Evolutionary conservation across 2,113 vertebrate species (phyloP).

Genomic region (Miniopterus natalensis): DNA sequence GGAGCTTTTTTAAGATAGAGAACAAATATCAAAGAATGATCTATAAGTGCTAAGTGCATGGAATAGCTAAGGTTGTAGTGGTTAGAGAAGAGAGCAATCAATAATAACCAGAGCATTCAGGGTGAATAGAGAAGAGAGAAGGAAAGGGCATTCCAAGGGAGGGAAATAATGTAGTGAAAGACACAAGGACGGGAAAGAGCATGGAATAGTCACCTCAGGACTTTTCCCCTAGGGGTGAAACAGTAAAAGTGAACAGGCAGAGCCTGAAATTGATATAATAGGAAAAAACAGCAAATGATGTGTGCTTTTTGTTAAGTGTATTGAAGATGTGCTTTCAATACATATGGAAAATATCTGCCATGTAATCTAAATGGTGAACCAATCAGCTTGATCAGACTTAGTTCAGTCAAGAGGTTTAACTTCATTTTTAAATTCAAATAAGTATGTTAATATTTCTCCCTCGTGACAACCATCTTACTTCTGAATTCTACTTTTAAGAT

Average conservation of each 20-base stretch:
- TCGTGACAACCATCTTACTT: neutral
- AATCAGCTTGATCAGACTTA: neutral
- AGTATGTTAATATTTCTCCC: neutral
- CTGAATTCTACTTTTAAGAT: neutral
- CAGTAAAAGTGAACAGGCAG: neutral
- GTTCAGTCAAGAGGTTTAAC: neutral
- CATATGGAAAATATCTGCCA: neutral
- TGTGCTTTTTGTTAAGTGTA: neutral
- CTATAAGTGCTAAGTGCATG: neutral
- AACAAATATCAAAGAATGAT: neutral
- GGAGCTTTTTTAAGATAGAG: neutral
- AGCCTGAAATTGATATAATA: neutral
- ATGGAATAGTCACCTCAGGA: neutral
- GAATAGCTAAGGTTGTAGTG: neutral
- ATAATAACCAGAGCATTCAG: neutral
- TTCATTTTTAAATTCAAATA: neutral
- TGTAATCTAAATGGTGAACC: neutral
- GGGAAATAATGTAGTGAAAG: neutral
- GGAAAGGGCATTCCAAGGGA: neutral
- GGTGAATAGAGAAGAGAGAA: neutral
- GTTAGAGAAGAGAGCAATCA: neutral
- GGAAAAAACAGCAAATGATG: neutral
- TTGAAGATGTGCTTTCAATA: neutral
- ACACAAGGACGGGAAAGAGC: neutral
- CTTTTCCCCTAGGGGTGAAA: neutral